These are phyloP conservation scores for Sitophilus oryzae DNA, from an alignment of 1,140 invertebrate species.

Conservation along the genomic window DNA sequence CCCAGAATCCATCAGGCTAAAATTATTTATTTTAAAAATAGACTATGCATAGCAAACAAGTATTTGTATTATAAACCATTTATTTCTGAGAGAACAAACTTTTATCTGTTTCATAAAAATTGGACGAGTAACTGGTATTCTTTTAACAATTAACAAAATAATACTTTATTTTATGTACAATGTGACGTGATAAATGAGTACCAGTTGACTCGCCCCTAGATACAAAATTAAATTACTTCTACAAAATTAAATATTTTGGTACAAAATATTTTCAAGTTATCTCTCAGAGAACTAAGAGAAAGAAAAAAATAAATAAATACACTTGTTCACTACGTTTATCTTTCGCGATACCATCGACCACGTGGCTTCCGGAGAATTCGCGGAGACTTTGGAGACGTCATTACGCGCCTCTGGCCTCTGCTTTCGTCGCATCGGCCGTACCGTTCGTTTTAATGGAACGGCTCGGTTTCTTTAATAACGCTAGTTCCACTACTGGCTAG, in stretches of 20 bases:
- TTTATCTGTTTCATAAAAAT: neutral
- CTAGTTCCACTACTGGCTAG: conserved; percentile 28
- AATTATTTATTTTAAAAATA: too few species aligned
- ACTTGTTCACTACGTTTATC: too few species aligned
- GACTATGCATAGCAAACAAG: too few species aligned
- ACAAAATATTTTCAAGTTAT: conserved; percentile 32
- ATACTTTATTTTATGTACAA: conserved; percentile 12
- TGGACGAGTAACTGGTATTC: neutral
- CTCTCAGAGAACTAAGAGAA: conserved; percentile 24
- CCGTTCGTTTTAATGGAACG: conserved; percentile 29
- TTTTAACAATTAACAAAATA: conserved; percentile 13
- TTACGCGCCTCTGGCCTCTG: conserved; percentile 32
- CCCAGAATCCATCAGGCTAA: too few species aligned
- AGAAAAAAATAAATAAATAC: conserved; percentile 31
- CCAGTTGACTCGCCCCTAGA: neutral
- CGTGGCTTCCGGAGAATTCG: conserved; percentile 37
- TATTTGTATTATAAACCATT: neutral
- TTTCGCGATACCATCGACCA: conserved; percentile 41
- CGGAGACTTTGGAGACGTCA: conserved; percentile 37
- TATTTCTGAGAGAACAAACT: neutral
- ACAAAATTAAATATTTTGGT: conserved; percentile 28
- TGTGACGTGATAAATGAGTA: neutral
- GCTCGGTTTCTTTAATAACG: conserved; percentile 16
- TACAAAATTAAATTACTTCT: conserved; percentile 12
- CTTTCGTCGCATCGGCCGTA: conserved; percentile 24